phyloP scores from a whole-genome alignment of 2,113 vertebrate species.

The Athene cunicularia region DNA sequence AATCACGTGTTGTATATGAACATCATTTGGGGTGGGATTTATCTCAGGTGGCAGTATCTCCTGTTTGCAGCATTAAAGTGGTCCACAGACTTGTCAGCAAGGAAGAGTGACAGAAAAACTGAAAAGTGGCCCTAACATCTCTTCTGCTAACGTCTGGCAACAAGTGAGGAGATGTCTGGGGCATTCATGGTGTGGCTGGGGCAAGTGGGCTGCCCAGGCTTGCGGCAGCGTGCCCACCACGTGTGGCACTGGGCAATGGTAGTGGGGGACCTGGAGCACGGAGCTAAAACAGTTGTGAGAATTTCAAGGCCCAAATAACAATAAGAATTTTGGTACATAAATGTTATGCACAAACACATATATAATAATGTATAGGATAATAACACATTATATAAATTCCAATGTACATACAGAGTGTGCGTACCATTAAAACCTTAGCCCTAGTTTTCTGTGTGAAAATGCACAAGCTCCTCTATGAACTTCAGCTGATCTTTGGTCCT shows the following conservation, averaged over 20 bases:
- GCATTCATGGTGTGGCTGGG: no score
- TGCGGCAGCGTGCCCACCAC: background rate
- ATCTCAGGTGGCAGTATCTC: background rate
- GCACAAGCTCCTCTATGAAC: background rate
- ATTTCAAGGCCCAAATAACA: background rate
- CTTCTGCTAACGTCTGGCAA: background rate
- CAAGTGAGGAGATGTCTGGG: background rate
- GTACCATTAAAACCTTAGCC: background rate
- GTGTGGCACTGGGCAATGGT: background rate
- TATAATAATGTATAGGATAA: background rate
- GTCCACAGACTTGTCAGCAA: background rate
- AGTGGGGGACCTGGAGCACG: no score
- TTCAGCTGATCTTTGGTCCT: background rate
- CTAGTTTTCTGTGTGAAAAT: background rate
- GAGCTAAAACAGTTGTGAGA: background rate
- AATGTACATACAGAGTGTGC: rapidly evolving
- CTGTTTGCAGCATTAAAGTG: background rate
- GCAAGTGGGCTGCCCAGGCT: background rate
- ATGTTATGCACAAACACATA: background rate
- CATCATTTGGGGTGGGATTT: background rate
- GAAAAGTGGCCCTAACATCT: background rate
- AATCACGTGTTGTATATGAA: rapidly evolving
- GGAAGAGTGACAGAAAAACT: background rate
- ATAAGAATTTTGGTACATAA: background rate
- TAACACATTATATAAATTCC: background rate